Evolutionary conservation across 2,888 invertebrate genomes (phyloP).

Genomic region (Agrochola lota): DNA sequence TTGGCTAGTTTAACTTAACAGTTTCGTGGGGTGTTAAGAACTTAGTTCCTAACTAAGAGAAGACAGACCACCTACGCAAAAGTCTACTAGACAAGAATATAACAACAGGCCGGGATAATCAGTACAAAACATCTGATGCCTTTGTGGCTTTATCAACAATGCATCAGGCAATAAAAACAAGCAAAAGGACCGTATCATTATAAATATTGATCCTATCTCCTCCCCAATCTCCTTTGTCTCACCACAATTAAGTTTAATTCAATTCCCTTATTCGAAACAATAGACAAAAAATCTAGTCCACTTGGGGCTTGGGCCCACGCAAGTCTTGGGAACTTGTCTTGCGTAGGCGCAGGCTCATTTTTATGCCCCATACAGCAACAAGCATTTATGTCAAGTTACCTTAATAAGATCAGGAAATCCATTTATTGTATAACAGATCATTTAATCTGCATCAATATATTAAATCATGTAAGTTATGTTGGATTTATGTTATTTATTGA

Average conservation of each 20-base stretch:
- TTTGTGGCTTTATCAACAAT: constrained; percentile 11
- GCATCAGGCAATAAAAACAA: constrained; percentile 14
- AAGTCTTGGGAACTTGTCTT: constrained; percentile 31
- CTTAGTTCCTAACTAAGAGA: neutral
- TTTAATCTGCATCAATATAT: constrained; percentile 43
- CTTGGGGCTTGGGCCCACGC: constrained; percentile 46
- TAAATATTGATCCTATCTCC: constrained; percentile 39
- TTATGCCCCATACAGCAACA: constrained; percentile 46
- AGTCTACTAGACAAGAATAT: neutral
- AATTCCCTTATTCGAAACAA: constrained; percentile 52
- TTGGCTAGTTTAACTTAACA: neutral
- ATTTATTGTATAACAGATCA: constrained; percentile 51
- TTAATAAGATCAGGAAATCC: constrained; percentile 62
- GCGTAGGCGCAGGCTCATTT: constrained; percentile 56
- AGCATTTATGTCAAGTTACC: constrained; percentile 60
- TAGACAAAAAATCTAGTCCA: constrained; percentile 54
- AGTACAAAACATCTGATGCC: constrained; percentile 4
- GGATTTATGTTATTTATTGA: constrained; percentile 22
- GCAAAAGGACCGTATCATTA: constrained; percentile 28
- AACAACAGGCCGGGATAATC: neutral
- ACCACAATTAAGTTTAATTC: constrained; percentile 30
- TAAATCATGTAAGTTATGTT: constrained; percentile 26
- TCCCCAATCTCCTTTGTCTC: constrained; percentile 21
- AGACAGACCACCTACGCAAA: neutral
- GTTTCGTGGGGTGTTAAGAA: neutral